These are phyloP conservation scores for Corvus cornix DNA, from an alignment of 2,113 vertebrate species.

Conservation along the genomic window DNA sequence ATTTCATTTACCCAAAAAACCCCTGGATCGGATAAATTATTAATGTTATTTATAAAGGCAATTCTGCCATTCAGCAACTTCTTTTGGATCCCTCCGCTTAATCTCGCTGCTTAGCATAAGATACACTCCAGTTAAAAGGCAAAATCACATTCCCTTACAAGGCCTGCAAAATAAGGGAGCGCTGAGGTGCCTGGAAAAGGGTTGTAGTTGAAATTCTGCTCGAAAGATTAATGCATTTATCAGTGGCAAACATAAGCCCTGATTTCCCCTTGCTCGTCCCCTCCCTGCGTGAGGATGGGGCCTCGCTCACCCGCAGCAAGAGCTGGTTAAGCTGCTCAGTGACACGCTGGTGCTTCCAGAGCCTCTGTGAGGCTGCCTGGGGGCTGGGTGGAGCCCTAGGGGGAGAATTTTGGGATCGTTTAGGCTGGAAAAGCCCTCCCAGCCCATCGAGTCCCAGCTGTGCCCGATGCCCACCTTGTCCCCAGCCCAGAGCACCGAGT, in stretches of 20 bases:
- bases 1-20: constrained; percentile 56
- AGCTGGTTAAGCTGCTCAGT: not conserved
- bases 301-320: not conserved
- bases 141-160: constrained; percentile 66
- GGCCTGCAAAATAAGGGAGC: constrained; percentile 35
- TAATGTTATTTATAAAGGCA: constrained; percentile 73
- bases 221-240: constrained; percentile 68
- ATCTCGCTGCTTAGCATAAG: constrained; percentile 69
- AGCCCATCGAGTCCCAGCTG: accelerated
- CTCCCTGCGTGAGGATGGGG: not conserved
- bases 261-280: constrained; percentile 7
- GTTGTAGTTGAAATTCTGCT: constrained; percentile 56
- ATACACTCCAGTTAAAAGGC: constrained; percentile 69
- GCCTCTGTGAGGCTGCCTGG: not conserved
- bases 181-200: constrained; percentile 45
- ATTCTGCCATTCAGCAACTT: constrained; percentile 71
- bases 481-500: not conserved
- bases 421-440: not conserved
- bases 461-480: not conserved
- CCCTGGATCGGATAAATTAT: constrained; percentile 69
- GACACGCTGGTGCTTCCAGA: not conserved
- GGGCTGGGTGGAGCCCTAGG: not conserved
- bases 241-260: constrained; percentile 63
- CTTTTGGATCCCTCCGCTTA: constrained; percentile 60
- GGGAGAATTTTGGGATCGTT: not conserved